Evolutionary conservation across 2,888 invertebrate species (phyloP).

Genomic region (Argyresthia albistria): DNA sequence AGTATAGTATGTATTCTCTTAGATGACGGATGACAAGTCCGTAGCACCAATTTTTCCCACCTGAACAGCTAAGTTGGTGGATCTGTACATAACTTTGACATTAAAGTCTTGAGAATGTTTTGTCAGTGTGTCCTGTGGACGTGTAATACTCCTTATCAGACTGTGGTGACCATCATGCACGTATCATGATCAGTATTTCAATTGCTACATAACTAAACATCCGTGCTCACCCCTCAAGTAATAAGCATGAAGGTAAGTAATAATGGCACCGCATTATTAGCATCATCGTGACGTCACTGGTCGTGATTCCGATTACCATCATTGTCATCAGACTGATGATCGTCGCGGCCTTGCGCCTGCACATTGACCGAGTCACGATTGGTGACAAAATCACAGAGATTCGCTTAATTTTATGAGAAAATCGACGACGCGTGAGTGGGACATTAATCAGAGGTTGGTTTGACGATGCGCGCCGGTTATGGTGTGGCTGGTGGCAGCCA

Average conservation of each 20-base stretch:
- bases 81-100: too few relatives aligned
- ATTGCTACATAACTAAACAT: too few relatives aligned
- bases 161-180: too few relatives aligned
- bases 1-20: too few relatives aligned
- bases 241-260: slow-evolving; percentile 45
- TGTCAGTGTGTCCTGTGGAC: too few relatives aligned
- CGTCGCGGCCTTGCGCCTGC: slow-evolving; percentile 30
- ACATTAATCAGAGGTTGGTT: slow-evolving; percentile 28
- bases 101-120: too few relatives aligned
- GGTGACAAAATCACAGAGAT: slow-evolving; percentile 52
- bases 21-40: too few relatives aligned
- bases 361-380: slow-evolving; percentile 40
- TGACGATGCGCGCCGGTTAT: background rate
- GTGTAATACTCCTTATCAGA: too few relatives aligned
- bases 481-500: background rate
- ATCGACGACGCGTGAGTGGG: slow-evolving; percentile 32
- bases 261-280: slow-evolving; percentile 17
- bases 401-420: slow-evolving; percentile 55
- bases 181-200: too few relatives aligned
- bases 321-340: slow-evolving; percentile 33
- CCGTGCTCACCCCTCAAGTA: slow-evolving; percentile 23
- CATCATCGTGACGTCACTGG: slow-evolving; percentile 20
- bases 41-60: too few relatives aligned
- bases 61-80: too few relatives aligned
- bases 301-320: slow-evolving; percentile 4